A percentile compares a stretch with the other conserved stretches of the same genome.
These are phyloP conservation scores for Macrophya alboannulata DNA, from an alignment of 2,888 invertebrate genomes.

Conservation along the genomic window DNA sequence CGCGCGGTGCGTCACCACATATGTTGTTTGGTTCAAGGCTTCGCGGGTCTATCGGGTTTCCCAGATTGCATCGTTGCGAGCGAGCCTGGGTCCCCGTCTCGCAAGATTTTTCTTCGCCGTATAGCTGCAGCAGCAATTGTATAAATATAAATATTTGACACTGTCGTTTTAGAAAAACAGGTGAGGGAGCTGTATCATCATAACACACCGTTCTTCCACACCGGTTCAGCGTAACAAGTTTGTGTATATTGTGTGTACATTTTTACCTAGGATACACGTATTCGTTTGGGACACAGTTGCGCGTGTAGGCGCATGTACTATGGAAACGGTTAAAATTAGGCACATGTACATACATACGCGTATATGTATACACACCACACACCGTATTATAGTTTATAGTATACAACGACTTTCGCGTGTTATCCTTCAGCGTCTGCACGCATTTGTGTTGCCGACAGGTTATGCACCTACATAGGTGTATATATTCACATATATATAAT, in stretches of 20 bases:
- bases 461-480: slow-evolving; percentile 46
- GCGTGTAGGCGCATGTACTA: background rate
- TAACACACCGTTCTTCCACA: background rate
- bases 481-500: background rate
- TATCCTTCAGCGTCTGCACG: background rate
- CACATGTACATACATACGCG: background rate
- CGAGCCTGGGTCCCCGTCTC: background rate
- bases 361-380: background rate
- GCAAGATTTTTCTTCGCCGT: slow-evolving; percentile 12
- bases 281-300: background rate
- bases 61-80: slow-evolving; percentile 24
- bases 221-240: background rate
- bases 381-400: background rate
- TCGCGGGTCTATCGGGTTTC: slow-evolving; percentile 46
- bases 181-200: background rate
- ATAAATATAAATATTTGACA: slow-evolving; percentile 15
- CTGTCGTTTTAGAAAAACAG: slow-evolving; percentile 14
- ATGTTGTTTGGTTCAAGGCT: slow-evolving; percentile 49
- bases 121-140: background rate
- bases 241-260: background rate
- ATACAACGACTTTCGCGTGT: slow-evolving; percentile 12
- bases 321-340: slow-evolving; percentile 2
- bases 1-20: slow-evolving; percentile 33
- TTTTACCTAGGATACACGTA: background rate
- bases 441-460: background rate